Evolutionary conservation across 2,888 invertebrate genomes (phyloP).

Genomic region (Carabus problematicus): DNA sequence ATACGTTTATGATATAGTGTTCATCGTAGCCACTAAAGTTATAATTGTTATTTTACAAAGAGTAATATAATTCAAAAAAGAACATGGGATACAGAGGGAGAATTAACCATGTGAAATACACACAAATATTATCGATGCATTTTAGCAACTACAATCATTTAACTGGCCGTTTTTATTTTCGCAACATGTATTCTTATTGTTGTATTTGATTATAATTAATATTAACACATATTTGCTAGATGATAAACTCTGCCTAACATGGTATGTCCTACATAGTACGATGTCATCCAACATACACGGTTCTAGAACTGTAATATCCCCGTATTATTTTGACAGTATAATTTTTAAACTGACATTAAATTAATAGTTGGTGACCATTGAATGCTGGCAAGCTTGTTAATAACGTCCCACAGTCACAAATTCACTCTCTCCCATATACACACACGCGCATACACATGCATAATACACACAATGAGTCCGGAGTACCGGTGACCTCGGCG

Average conservation of each 20-base stretch:
- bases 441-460: too few relatives aligned
- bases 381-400: conserved; percentile 6
- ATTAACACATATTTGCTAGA: neutral
- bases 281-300: neutral
- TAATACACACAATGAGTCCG: conserved; percentile 7
- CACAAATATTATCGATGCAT: too few relatives aligned
- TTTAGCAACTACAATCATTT: too few relatives aligned
- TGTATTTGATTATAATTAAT: neutral
- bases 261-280: neutral
- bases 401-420: conserved; percentile 13
- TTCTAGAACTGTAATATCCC: neutral
- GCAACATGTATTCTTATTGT: too few relatives aligned
- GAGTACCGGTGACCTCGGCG: conserved; percentile 8
- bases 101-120: too few relatives aligned
- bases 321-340: conserved; percentile 10
- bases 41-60: too few relatives aligned
- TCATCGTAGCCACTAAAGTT: too few relatives aligned
- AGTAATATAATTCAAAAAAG: too few relatives aligned
- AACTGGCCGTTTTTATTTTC: too few relatives aligned
- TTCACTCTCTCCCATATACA: neutral
- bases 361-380: conserved; percentile 8
- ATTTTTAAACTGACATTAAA: conserved; percentile 16
- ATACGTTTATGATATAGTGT: too few relatives aligned
- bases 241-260: too few relatives aligned
- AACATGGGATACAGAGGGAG: too few relatives aligned